phyloP scores from a whole-genome alignment of 2,113 vertebrate genomes.

The Tupaia tana region DNA sequence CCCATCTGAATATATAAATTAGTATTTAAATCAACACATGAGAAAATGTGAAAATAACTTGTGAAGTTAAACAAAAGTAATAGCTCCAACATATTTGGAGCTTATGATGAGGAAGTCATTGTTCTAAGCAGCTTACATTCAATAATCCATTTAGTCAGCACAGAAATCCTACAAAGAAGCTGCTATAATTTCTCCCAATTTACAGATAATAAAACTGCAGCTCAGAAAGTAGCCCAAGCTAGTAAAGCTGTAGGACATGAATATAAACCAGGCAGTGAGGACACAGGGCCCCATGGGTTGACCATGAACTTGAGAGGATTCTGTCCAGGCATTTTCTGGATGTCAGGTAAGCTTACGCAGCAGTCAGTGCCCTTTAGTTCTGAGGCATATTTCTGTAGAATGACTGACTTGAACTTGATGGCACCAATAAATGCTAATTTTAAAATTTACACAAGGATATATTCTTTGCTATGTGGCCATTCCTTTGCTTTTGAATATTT shows the following conservation, averaged over 20 bases:
- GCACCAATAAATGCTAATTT: constrained; percentile 51
- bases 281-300: not conserved
- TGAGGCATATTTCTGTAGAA: not conserved
- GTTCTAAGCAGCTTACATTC: not conserved
- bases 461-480: constrained; percentile 7
- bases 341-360: not conserved
- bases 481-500: constrained; percentile 66
- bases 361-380: constrained; percentile 4
- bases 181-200: not conserved
- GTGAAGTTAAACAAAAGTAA: constrained; percentile 11
- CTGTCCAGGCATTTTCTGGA: not conserved
- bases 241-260: not conserved
- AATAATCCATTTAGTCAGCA: not conserved
- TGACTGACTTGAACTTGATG: constrained; percentile 25
- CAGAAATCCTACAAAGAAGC: not conserved
- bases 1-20: not conserved
- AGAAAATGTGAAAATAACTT: not conserved
- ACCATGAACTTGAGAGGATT: not conserved
- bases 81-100: not conserved
- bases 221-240: not conserved
- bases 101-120: not conserved
- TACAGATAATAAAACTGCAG: not conserved
- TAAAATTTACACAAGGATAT: constrained; percentile 73
- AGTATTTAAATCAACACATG: not conserved
- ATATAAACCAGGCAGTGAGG: not conserved